phyloP scores from a whole-genome alignment of 53 echinoderm and acorn worm species.

The Stichopus horrens region DNA sequence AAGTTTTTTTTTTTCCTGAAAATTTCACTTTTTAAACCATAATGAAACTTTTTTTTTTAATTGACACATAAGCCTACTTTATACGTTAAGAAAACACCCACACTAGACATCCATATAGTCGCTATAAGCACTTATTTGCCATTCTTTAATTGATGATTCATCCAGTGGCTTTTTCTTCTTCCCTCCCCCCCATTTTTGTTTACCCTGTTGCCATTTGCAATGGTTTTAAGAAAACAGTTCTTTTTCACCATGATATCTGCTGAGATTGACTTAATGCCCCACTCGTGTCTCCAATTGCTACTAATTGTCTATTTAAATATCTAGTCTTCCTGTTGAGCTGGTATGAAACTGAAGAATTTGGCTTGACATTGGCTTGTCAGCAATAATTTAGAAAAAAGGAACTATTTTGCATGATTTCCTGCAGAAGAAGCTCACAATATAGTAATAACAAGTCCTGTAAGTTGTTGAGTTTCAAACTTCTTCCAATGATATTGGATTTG shows the following conservation, averaged over 20 bases:
- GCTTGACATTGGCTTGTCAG: conserved; percentile 28
- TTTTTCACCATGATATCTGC: neutral
- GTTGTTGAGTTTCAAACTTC: conserved; percentile 10
- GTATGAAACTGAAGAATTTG: conserved; percentile 29
- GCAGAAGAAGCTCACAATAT: neutral
- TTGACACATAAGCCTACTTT: too few species aligned
- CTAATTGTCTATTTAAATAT: conserved; percentile 28
- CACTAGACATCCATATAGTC: too few species aligned
- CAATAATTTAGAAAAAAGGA: conserved; percentile 29
- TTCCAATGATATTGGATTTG: neutral
- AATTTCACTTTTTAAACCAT: too few species aligned
- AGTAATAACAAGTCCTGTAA: neutral
- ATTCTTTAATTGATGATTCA: conserved; percentile 4
- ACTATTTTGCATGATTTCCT: conserved; percentile 25
- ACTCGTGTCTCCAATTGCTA: conserved; percentile 18
- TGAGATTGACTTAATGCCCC: neutral
- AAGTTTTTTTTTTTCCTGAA: too few species aligned
- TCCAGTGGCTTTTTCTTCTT: neutral
- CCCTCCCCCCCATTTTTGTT: neutral
- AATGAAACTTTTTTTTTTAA: too few species aligned
- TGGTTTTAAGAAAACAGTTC: neutral
- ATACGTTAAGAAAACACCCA: too few species aligned
- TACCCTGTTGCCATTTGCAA: neutral
- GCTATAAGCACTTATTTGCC: neutral
- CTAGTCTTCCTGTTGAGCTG: conserved; percentile 11